phyloP scores from a whole-genome alignment of 1,140 invertebrate genomes.

The Papilio glaucus region DNA sequence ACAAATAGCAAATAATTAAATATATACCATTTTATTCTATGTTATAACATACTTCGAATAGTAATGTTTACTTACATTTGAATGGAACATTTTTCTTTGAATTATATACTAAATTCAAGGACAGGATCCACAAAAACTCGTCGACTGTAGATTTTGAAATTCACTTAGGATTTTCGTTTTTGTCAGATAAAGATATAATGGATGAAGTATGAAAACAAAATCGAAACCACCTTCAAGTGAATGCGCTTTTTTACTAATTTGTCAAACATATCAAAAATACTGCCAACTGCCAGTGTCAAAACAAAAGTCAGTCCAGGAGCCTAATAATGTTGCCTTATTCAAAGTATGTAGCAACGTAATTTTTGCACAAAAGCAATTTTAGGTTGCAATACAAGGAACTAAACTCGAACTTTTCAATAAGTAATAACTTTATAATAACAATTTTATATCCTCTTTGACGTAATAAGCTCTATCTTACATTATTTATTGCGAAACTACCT shows the following conservation, averaged over 20 bases:
- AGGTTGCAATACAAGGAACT: too few species aligned
- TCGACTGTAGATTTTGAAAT: not conserved
- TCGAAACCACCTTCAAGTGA: constrained; percentile 24
- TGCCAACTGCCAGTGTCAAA: constrained; percentile 12
- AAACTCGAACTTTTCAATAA: too few species aligned
- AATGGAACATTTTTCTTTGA: constrained; percentile 4
- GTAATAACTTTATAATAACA: too few species aligned
- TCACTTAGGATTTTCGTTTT: constrained; percentile 12
- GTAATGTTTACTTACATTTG: not conserved
- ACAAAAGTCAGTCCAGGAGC: too few species aligned
- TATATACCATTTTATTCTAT: not conserved
- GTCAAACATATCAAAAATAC: constrained; percentile 12
- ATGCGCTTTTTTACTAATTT: constrained; percentile 22
- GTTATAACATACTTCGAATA: not conserved
- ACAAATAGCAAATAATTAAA: not conserved
- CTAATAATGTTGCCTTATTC: too few species aligned
- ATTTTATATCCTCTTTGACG: too few species aligned
- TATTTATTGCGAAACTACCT: too few species aligned
- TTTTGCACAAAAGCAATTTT: too few species aligned
- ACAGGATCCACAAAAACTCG: not conserved
- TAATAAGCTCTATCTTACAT: too few species aligned
- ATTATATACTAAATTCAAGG: not conserved
- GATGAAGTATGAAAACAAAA: constrained; percentile 11
- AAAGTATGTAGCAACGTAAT: too few species aligned
- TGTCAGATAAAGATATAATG: constrained; percentile 17